These are phyloP conservation scores for Dendrolimus kikuchii DNA, from an alignment of 1,140 invertebrate species.

Conservation along the genomic window DNA sequence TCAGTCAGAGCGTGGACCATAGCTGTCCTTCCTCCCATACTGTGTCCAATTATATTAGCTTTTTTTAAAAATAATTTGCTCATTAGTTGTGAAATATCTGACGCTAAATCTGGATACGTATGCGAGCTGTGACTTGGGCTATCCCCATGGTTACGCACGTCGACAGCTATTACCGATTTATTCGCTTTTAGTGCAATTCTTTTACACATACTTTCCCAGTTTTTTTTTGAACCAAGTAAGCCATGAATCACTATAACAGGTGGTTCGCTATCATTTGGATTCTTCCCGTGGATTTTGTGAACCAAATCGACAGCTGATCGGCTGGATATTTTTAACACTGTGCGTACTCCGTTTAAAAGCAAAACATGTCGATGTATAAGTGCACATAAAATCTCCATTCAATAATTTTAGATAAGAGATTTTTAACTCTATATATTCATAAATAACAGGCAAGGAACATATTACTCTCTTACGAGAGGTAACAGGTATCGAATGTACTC, in stretches of 20 bases:
- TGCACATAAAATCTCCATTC: constrained; percentile 1
- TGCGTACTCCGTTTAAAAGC: background rate
- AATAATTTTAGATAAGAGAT: too few species aligned
- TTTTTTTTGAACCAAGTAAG: constrained; percentile 88
- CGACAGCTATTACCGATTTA: constrained; percentile 76
- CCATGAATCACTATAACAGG: constrained; percentile 89
- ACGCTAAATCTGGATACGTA: constrained; percentile 80
- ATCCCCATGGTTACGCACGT: constrained; percentile 93
- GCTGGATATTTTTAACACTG: background rate
- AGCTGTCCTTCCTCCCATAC: constrained; percentile 91
- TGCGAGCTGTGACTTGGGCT: constrained; percentile 84
- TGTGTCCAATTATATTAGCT: constrained; percentile 87
- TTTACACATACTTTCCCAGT: constrained; percentile 76
- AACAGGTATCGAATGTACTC: too few species aligned
- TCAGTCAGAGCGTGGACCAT: constrained; percentile 87
- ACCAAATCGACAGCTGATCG: constrained; percentile 71
- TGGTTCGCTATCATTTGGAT: constrained; percentile 15
- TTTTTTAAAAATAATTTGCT: constrained; percentile 75
- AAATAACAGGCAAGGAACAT: too few species aligned
- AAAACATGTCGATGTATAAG: background rate
- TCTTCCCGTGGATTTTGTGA: constrained; percentile 66
- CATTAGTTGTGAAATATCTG: constrained; percentile 81
- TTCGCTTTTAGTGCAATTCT: constrained; percentile 21
- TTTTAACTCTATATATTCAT: too few species aligned
- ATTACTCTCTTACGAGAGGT: too few species aligned